These are phyloP conservation scores for Scytalopus superciliaris DNA, from an alignment of 2,113 vertebrate genomes.

Conservation along the genomic window DNA sequence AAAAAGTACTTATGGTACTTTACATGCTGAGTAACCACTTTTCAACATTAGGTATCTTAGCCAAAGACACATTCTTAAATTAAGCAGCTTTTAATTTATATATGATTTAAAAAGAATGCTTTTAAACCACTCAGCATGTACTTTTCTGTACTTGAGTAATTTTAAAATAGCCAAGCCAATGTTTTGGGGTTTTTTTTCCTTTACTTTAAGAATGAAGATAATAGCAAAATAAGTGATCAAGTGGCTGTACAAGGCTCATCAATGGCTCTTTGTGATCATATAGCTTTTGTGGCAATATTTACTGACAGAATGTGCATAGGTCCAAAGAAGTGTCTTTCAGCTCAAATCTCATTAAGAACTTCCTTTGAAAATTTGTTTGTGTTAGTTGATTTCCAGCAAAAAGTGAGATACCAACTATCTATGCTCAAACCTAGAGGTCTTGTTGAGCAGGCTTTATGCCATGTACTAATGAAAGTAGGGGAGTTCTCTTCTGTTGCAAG, in stretches of 20 bases:
- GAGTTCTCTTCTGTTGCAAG: neutral
- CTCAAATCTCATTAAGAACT: neutral
- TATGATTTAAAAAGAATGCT: neutral
- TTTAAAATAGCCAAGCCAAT: conserved; percentile 18
- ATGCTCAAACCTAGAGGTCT: neutral
- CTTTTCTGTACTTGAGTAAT: neutral
- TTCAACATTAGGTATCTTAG: conserved; percentile 46
- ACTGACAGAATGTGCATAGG: neutral
- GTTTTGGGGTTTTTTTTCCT: neutral
- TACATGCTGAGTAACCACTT: conserved; percentile 65
- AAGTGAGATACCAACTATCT: neutral
- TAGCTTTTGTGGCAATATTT: neutral
- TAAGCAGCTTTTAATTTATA: conserved; percentile 67
- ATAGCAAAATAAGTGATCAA: neutral
- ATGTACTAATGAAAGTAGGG: neutral
- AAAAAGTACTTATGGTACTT: conserved; percentile 43
- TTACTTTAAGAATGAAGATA: neutral
- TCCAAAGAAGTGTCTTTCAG: neutral
- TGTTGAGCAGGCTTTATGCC: neutral
- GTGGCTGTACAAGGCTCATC: neutral
- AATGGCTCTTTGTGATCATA: conserved; percentile 10
- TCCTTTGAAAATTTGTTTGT: conserved; percentile 5
- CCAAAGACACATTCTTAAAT: conserved; percentile 69
- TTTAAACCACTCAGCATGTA: conserved; percentile 31
- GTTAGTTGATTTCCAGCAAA: neutral